Evolutionary conservation across 2,888 invertebrate species (phyloP), one percentile per base, ranked within the genome.

Genomic region (Sinohyriopsis cumingii): DNA sequence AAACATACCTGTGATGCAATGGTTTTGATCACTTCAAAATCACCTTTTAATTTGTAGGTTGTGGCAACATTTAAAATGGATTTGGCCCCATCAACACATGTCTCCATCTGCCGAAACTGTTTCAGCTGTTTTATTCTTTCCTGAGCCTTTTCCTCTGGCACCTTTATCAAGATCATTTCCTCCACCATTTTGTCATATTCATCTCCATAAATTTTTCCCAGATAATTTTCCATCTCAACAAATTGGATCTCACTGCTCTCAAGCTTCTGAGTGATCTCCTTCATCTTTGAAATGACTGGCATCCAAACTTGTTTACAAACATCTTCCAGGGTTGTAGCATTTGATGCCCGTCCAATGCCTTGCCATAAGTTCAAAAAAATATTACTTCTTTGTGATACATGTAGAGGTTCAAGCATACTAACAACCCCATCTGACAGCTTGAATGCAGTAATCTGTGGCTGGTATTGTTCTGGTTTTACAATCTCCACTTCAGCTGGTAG

Each of bases 201-300:
- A 56, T 63, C 63, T 57, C 54, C 57, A 45, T 57, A 59, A 7
- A 45, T 22, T 1, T 54, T 22, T 57, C 68, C 68, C 45, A 64
- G 59, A 45, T 59, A 54, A 24, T 59, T 54, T 45, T 68, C 68
- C 25, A 59, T 59, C 20, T 18, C 18, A 53, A 22, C 25, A 64
- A 64, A 64, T 25, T 25, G 9, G 20, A 68, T 59, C 9, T 63
- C 59, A 24, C 68, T 63, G 59, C 9, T 54, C 3, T 18, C n/a
- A 57, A 64, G 45, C 28, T 56, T 33, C 5, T 68, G 19, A n/a
- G n/a, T 12, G 12, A 64, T 54, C 22, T 45, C 25, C 12, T 63
- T 56, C 63, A 59, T 64, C 9, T 64, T 68, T 20, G 7, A 68
- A 54, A 18, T 55, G 3, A 3, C 3, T 25, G 25, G 25, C 3